Base-by-base conservation (phyloP, 1,140 invertebrate genomes). In the Papilio machaon region DNA sequence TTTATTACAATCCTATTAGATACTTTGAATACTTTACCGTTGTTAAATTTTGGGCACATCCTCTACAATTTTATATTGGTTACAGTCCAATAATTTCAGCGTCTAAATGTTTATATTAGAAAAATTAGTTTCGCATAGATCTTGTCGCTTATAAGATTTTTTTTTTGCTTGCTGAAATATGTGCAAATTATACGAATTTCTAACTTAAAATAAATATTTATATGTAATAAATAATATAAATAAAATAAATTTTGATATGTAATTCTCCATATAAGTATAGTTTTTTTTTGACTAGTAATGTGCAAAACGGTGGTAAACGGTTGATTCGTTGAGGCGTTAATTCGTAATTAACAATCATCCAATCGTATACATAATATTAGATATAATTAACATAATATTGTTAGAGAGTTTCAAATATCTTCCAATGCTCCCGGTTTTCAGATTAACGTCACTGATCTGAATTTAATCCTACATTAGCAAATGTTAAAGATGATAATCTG, bases 401-500 rank as follows among this genome's bases (percentile, higher is more conserved):
- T 58, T n/a, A 9, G 47, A 49, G 9, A 58, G 54, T 58, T 58
- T 58, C 54, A 17, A 19, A 58, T 58, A 58, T 58, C 54, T 58
- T 17, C n/a, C 17, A 17, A 67, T 17, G 10, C 3, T 67, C 64
- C 23, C 64, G 64, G 64, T 35, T 67, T 23, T 67, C 64, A 67
- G 64, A 70, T 70, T 35, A 23, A 64, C 52, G 15, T 30, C 8
- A 35, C 23, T 38, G 64, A 35, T 35, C 30, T 35, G 30, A 70
- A 35, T 38, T 70, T 70, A 70, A 70, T 70, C 64, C 64, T 38
- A 70, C 64, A 70, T 70, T 35, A 23, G 23, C 64, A 19, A 35
- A 70, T 70, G 23, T 35, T 70, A 35, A 35, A 70, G 30, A 70
- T 70, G 64, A 70, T 70, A 38, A 70, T 70, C 64, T 35, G 13